Base-by-base conservation (phyloP, 2,888 invertebrate species). In the Polydrusus tereticollis region DNA sequence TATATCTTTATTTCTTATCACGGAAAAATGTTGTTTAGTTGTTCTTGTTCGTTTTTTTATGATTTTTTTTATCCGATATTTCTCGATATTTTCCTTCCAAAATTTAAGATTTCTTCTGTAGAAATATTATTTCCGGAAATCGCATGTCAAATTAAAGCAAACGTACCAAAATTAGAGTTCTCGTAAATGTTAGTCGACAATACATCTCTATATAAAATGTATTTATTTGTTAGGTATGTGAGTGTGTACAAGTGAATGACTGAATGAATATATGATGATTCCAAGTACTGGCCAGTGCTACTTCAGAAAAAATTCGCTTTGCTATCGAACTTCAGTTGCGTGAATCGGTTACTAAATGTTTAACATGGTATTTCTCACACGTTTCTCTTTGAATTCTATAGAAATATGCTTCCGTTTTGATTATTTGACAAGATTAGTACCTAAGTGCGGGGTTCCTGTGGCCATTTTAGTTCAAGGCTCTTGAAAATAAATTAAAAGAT, bases 241-340 rank as follows among this genome's bases (percentile, higher is more conserved):
- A 52, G 52, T 52, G 38, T 45, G 26, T 62, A 36, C 41, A 26
- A 23, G 12, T 62, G 21, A 23, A 26, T 33, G 21, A 59, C 18
- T 43, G 33, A 57, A 55, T 41, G 55, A 58, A 66, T 66, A 66
- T 38, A 41, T 47, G 23, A 41, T 29, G 18, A 66, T 66, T 66
- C 66, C 66, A 21, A 43, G 66, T 57, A 66, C 57, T 66, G 45
- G n/a, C 41, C 55, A 41, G 55, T 65, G 41, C 38, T 16, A 41
- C 21, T 50, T 21, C 65, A 29, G 52, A 33, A 50, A 33, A 63
- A 63, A 63, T 45, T 63, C 38, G 33, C 33, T 26, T 18, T 38
- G 50, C 36, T 36, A 50, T 50, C 63, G 50, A 55, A 29, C 26
- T 55, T 29, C 26, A 16, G 52, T 16, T 55, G 52, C 52, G 52